Conservation (phyloP, 2,113 vertebrate genomes). For the Pyxicephalus adspersus region DNA sequence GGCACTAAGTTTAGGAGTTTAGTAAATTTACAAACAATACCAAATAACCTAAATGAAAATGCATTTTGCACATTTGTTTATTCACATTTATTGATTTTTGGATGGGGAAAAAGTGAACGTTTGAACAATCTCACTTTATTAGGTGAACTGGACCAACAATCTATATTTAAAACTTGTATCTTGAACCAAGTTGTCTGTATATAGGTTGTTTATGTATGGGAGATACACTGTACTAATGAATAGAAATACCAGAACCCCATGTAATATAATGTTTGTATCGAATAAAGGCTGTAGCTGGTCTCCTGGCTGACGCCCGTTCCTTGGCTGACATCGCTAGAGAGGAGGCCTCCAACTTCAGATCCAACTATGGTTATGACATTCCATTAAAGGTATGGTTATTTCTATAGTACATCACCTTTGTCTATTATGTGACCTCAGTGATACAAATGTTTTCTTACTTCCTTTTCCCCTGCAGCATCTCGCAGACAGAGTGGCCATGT, state of each 20-base stretch:
- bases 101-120: no score
- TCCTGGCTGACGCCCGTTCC: slow-evolving; percentile 93
- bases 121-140: no score
- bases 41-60: no score
- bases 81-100: no score
- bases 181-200: no score
- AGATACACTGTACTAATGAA: no score
- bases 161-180: no score
- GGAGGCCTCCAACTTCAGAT: slow-evolving; percentile 95
- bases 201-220: no score
- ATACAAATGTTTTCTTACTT: slow-evolving; percentile 16
- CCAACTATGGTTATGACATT: slow-evolving; percentile 95
- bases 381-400: slow-evolving; percentile 84
- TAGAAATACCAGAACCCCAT: slow-evolving; percentile 62
- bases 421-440: neutral
- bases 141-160: no score
- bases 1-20: no score
- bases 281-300: slow-evolving; percentile 89
- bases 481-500: slow-evolving; percentile 97
- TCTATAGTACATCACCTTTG: neutral
- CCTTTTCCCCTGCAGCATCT: slow-evolving; percentile 78
- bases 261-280: slow-evolving; percentile 85
- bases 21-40: no score
- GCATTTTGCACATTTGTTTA: no score
- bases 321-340: slow-evolving; percentile 94